phyloP scores from a whole-genome alignment of 2,113 vertebrate genomes.

The Melospiza georgiana region DNA sequence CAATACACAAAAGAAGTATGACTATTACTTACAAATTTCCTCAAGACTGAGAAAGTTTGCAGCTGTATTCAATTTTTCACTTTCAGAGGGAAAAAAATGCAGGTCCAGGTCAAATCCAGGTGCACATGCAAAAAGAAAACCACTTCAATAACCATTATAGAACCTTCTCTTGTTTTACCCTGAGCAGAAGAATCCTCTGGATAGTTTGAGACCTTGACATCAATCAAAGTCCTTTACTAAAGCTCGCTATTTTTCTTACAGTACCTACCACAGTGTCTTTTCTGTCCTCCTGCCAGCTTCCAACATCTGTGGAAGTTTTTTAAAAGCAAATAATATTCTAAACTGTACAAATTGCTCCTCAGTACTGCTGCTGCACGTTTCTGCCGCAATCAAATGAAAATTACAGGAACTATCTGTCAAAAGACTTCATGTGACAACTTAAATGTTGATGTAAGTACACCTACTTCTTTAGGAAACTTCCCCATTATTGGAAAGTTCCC shows the following conservation, averaged over 20 bases:
- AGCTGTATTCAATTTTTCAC: neutral
- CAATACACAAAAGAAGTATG: neutral
- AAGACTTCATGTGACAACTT: neutral
- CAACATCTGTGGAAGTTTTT: neutral
- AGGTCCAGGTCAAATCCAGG: neutral
- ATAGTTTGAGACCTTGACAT: neutral
- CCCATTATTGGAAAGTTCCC: conserved; percentile 25
- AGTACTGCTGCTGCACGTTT: neutral
- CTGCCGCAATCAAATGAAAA: neutral
- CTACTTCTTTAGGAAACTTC: conserved; percentile 44
- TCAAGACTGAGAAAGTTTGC: neutral
- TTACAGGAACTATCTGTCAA: neutral
- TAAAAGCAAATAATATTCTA: neutral
- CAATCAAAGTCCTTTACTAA: neutral
- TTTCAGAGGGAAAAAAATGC: neutral
- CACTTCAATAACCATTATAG: neutral
- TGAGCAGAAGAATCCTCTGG: neutral
- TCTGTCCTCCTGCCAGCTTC: neutral
- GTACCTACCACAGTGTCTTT: neutral
- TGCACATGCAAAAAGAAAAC: fast-evolving
- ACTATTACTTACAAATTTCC: conserved; percentile 22
- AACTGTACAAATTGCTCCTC: neutral
- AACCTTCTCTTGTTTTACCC: neutral
- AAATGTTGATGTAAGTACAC: neutral
- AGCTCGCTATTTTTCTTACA: neutral